Base-by-base conservation (phyloP, 2,113 vertebrate genomes). In the Leptocoma aspasia region DNA sequence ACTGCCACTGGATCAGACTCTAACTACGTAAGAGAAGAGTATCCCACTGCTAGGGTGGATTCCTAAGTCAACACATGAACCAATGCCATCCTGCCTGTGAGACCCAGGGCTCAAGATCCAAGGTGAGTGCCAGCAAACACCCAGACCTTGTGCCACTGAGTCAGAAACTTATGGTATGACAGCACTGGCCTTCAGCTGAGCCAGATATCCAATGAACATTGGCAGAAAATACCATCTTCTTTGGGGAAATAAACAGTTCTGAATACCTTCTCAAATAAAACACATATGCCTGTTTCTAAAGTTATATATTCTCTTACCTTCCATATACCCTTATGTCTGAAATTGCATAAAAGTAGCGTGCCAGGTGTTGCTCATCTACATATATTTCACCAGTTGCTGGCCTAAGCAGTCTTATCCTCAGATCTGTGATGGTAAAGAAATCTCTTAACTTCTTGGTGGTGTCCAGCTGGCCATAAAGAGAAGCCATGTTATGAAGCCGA, bases 371-470 rank as follows among this genome's bases (percentile, higher is more conserved):
- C 85, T 99, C 99, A 53, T 99, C 99, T 92, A 99, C 99, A 97
- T 99, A 99, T 37, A 99, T 98, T 70, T 99, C 99, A 54, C 99
- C 99, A 6, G 99, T 99, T 30, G 99, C 99, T 21, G 99, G 99
- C 82, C 99, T 98, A 63, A 99, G 98, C 81, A 99, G 98, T 85
- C 98, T 98, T 97, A 99, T 97, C 89, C 99, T 98, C 98, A 99
- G 98, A 96, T 99, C 99, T 8, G 99, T 99, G 97, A 99, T 98
- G 89, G 99, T 99, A 94, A 99, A 99, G 98, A 99, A 99, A 98
- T 99, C 99, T 97, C 99, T 98, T 95, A 99, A 98, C 95, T 99
- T 99, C 98, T 99, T 99, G 95, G 99, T 99, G 23, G 99, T 99
- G 98, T 99, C 99, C 95, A 99, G 98, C 92, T 99, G 99, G 63